A percentile compares a stretch with the other conserved stretches of the same genome.
phyloP scores from a whole-genome alignment of 1,140 invertebrate genomes.

The Helicoverpa armigera region DNA sequence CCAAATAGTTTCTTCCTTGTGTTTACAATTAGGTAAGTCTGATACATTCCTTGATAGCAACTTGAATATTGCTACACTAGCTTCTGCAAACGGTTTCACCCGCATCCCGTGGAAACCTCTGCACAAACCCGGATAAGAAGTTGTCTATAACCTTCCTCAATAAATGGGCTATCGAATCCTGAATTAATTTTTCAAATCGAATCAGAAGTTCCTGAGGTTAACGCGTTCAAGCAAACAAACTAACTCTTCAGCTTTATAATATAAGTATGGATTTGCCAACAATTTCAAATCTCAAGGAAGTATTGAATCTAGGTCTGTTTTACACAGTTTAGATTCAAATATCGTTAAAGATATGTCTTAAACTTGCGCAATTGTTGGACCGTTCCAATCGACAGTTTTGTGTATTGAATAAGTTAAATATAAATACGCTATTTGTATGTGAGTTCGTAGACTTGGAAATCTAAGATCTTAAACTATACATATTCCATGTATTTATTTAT shows the following conservation, averaged over 20 bases:
- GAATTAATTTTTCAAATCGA: too few species aligned
- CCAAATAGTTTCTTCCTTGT: constrained; percentile 18
- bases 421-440: background rate
- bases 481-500: too few species aligned
- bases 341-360: background rate
- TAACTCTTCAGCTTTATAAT: background rate
- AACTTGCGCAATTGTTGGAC: background rate
- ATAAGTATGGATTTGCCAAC: background rate
- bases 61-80: background rate
- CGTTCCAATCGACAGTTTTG: background rate
- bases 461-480: too few species aligned
- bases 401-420: constrained; percentile 6
- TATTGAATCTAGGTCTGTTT: background rate
- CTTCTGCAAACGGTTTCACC: too few species aligned
- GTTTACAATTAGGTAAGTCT: constrained; percentile 9
- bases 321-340: constrained; percentile 7
- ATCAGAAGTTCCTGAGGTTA: too few species aligned
- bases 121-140: too few species aligned
- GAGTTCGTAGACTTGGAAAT: background rate
- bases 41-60: constrained; percentile 14
- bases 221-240: too few species aligned
- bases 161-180: too few species aligned
- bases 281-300: background rate
- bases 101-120: too few species aligned
- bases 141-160: too few species aligned